Evolutionary conservation across 2,888 invertebrate genomes (phyloP), one percentile per base, ranked within the genome.

Genomic region (Xestobium rufovillosum): DNA sequence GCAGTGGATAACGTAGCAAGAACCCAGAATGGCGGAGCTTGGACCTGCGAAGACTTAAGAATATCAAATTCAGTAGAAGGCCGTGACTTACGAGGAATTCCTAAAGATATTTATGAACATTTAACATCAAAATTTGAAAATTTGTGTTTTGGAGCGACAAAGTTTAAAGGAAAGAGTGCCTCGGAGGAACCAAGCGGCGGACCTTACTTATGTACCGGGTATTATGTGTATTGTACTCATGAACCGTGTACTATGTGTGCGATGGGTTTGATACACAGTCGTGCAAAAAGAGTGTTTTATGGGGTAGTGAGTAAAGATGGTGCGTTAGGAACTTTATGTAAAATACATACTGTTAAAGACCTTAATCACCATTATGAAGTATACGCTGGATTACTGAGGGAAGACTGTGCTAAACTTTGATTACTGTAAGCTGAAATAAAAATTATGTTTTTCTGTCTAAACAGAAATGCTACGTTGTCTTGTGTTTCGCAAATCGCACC

Each of bases 241-340:
- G 96, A 97, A 60, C 95, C 96, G 0, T 97, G 97, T 65, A 60
- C 87, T 1, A 89, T 96, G 83, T 97, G 97, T 66, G 73, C 90
- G 0, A 97, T 97, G 96, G 95, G 86, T 0, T 67, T 97, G 36
- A 73, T 94, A 0, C 96, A 97, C 63, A 88, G 91, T n/a, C 70
- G 96, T 43, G 80, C 78, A 0, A 77, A 77, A 34, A 71, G 87
- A 39, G 78, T 95, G 2, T 95, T 94, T 61, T 95, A 82, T 57
- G 72, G 76, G 3, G 55, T 67, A 0, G 71, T 72, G 39, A 60
- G 63, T 1, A 38, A 49, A 0, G 69, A 71, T 38, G 95, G 95
- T 1, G 87, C 80, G 0, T 62, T 95, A 1, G 76, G 76, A 1
- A 79, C 80, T 1, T 69, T 66, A 37, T 76, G 79, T 2, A 83